A percentile compares a stretch with the other conserved stretches of the same genome.
Evolutionary conservation across 2,888 invertebrate genomes (phyloP).

Genomic region (Oscheius sp.): DNA sequence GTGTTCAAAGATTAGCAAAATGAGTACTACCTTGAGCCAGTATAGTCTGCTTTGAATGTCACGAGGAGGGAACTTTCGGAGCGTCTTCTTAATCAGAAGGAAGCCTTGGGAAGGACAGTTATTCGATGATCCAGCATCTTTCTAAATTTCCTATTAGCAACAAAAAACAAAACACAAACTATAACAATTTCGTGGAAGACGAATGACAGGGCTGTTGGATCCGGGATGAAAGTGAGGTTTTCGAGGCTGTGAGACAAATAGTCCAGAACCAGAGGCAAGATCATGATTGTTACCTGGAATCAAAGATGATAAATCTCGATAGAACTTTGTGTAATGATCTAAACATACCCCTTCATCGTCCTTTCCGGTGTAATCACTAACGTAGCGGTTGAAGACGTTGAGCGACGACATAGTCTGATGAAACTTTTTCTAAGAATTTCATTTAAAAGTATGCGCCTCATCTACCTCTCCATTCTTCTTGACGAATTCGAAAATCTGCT

Average conservation of each 20-base stretch:
- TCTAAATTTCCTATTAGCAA: not conserved
- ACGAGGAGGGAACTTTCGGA: conserved; percentile 20
- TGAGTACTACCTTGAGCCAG: not conserved
- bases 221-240: not conserved
- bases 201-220: conserved; percentile 6
- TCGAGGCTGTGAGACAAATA: not conserved
- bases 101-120: not conserved
- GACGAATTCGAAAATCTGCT: not conserved
- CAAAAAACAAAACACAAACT: not conserved
- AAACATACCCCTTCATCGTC: too few species aligned
- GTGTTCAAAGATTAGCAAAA: not conserved
- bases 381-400: not conserved
- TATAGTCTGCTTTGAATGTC: not conserved
- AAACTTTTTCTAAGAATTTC: not conserved
- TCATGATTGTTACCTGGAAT: not conserved
- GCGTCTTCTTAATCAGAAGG: not conserved
- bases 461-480: not conserved
- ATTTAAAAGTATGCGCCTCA: not conserved
- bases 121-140: not conserved
- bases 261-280: not conserved
- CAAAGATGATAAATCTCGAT: not conserved
- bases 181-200: conserved; percentile 1
- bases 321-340: not conserved
- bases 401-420: not conserved
- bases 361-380: not conserved